Evolutionary conservation across 2,888 invertebrate species (phyloP).

Genomic region (Pristionchus exspectatus): DNA sequence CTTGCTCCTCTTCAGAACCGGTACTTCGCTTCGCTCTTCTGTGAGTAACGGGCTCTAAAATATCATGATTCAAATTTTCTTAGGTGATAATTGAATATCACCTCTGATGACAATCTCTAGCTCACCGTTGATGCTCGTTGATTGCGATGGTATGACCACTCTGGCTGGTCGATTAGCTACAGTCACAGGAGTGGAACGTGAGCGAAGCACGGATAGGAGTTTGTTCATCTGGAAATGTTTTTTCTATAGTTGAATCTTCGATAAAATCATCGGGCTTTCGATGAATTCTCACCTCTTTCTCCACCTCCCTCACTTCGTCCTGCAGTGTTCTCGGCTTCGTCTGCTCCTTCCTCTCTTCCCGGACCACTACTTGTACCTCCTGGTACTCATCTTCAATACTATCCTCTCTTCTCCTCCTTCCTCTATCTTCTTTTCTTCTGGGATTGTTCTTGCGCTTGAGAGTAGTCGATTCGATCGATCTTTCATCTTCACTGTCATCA

Average conservation of each 20-base stretch:
- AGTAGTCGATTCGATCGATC: background rate
- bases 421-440: background rate
- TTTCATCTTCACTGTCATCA: background rate
- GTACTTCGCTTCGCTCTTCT: background rate
- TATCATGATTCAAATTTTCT: too few relatives aligned
- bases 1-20: background rate
- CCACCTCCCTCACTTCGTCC: conserved; percentile 30
- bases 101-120: background rate
- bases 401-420: background rate
- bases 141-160: background rate
- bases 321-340: background rate
- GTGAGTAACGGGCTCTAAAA: background rate
- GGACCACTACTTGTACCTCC: background rate
- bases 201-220: background rate
- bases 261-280: too few relatives aligned
- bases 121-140: background rate
- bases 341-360: background rate
- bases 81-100: too few relatives aligned
- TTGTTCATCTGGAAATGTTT: background rate
- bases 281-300: background rate
- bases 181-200: background rate
- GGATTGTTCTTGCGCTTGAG: background rate
- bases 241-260: too few relatives aligned
- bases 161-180: background rate
- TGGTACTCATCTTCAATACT: background rate